Evolutionary conservation across 2,888 invertebrate genomes (phyloP).

Genomic region (Standfussiana lucernea): DNA sequence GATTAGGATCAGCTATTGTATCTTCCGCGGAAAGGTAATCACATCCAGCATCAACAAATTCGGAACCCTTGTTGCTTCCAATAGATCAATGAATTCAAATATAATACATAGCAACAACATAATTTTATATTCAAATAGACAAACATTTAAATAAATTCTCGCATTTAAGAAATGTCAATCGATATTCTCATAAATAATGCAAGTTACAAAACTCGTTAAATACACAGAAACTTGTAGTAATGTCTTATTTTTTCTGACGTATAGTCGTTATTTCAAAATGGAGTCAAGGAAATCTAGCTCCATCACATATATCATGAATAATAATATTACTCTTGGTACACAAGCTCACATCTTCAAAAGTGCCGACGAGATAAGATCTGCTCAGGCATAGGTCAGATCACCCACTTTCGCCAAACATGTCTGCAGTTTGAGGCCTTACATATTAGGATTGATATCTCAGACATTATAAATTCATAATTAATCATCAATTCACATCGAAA

Average conservation of each 20-base stretch:
- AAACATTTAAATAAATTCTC: constrained; percentile 27
- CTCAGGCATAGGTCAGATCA: constrained; percentile 39
- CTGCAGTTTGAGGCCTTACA: constrained; percentile 12
- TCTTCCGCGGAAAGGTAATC: not conserved
- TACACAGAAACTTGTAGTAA: constrained; percentile 20
- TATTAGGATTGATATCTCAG: not conserved
- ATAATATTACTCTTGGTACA: constrained; percentile 42
- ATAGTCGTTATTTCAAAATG: constrained; percentile 41
- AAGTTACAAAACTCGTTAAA: constrained; percentile 43
- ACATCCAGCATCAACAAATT: not conserved
- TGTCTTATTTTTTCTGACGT: constrained; percentile 31
- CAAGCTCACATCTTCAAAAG: constrained; percentile 60
- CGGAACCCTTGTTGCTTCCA: not conserved
- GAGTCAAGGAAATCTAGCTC: constrained; percentile 61
- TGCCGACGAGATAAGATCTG: constrained; percentile 68
- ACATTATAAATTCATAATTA: not conserved
- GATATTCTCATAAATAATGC: constrained; percentile 15
- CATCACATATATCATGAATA: constrained; percentile 57
- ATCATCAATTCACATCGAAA: not conserved
- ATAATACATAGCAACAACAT: constrained; percentile 10
- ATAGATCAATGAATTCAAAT: constrained; percentile 2
- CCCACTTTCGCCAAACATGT: constrained; percentile 48
- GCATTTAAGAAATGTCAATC: constrained; percentile 42
- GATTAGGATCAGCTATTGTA: not conserved
- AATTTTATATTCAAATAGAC: constrained; percentile 45